A percentile compares a stretch with the other conserved stretches of the same genome.
Evolutionary conservation across 2,113 vertebrate genomes (phyloP).

Genomic region (Otis tarda): DNA sequence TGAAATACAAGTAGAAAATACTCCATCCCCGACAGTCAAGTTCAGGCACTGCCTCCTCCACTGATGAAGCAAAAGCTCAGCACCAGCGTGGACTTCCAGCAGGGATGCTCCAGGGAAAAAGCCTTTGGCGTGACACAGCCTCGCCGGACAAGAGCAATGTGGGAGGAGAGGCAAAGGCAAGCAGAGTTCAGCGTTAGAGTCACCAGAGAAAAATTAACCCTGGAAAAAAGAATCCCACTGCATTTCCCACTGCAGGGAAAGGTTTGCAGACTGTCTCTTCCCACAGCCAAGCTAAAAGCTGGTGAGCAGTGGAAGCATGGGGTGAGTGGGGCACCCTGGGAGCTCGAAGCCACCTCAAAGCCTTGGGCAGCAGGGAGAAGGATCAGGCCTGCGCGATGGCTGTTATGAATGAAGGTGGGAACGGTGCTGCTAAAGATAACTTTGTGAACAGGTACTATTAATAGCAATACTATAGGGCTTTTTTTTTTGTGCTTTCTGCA

Average conservation of each 20-base stretch:
- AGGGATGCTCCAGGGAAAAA: conserved; percentile 43
- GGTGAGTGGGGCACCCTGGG: not conserved
- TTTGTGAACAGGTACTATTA: conserved; percentile 21
- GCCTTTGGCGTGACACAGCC: not conserved
- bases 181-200: conserved; percentile 21
- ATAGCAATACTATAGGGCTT: not conserved
- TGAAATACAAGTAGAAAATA: not conserved
- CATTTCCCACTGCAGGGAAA: not conserved
- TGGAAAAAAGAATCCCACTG: not conserved
- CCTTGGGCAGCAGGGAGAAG: not conserved
- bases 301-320: not conserved
- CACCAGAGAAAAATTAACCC: conserved; percentile 31
- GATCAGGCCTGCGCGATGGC: not conserved
- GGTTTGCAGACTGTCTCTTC: not conserved
- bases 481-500: not conserved
- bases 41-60: not conserved
- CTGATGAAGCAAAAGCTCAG: not conserved
- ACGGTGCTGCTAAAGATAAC: conserved; percentile 28
- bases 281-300: not conserved
- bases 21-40: not conserved
- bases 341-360: not conserved
- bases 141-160: not conserved
- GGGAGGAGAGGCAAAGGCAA: conserved; percentile 43
- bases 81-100: not conserved
- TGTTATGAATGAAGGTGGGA: conserved; percentile 46